These are phyloP conservation scores for Drosophila simulans DNA, from an alignment of 1,140 invertebrate genomes.

Conservation along the genomic window DNA sequence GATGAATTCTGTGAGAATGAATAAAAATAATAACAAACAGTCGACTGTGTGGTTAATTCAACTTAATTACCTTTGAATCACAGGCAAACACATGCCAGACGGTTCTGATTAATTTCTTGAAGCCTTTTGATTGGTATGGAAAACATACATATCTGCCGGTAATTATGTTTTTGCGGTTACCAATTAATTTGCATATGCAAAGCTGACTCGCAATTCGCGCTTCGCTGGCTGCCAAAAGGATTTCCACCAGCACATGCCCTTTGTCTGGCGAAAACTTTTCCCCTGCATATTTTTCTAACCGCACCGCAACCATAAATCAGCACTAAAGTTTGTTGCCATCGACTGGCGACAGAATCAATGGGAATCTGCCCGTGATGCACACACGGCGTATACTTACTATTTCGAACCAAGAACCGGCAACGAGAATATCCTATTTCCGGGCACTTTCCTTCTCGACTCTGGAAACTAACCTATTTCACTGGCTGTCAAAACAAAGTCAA, in stretches of 20 bases:
- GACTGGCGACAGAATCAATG: slow-evolving; percentile 12
- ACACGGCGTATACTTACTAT: slow-evolving; percentile 48
- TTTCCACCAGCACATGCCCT: slow-evolving; percentile 45
- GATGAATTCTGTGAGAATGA: not conserved
- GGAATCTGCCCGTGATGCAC: not conserved
- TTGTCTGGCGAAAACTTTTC: slow-evolving; percentile 13
- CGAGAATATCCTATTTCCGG: slow-evolving; percentile 23
- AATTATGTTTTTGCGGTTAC: slow-evolving; percentile 46
- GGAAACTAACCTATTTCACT: slow-evolving; percentile 62
- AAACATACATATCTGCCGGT: slow-evolving; percentile 2
- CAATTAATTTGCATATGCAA: slow-evolving; percentile 69
- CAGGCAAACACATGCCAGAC: slow-evolving; percentile 14
- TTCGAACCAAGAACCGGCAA: slow-evolving; percentile 3
- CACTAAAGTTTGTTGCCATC: slow-evolving; percentile 22
- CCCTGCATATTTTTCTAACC: slow-evolving; percentile 13
- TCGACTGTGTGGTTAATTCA: slow-evolving; percentile 48
- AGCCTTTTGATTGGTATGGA: slow-evolving; percentile 19
- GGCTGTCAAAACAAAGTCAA: slow-evolving; percentile 75
- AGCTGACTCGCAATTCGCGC: slow-evolving; percentile 39
- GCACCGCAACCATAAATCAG: slow-evolving; percentile 38
- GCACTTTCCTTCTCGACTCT: slow-evolving; percentile 1
- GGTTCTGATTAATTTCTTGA: slow-evolving; percentile 62
- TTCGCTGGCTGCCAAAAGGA: slow-evolving; percentile 55
- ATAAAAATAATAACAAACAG: slow-evolving; percentile 44
- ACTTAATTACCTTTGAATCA: slow-evolving; percentile 64